These are phyloP conservation scores for Chiroxiphia lanceolata DNA, from an alignment of 2,797 vertebrate genomes.

Conservation along the genomic window DNA sequence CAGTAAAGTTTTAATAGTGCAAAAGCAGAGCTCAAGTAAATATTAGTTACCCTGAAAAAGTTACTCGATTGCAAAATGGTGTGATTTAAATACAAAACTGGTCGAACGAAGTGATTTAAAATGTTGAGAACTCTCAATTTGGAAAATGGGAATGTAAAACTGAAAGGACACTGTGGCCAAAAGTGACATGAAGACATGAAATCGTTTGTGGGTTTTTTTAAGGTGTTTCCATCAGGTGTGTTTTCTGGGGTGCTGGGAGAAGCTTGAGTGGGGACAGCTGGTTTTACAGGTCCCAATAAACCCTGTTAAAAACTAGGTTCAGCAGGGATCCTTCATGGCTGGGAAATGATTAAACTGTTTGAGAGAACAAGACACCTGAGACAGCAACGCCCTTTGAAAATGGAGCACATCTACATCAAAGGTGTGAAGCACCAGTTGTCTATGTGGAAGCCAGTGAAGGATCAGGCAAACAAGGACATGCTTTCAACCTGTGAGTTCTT, in stretches of 20 bases:
- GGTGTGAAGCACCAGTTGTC: rapidly evolving
- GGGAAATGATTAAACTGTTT: not conserved
- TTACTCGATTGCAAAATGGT: not conserved
- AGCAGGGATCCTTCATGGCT: not conserved
- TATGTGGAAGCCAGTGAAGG: not conserved
- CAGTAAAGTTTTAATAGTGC: not conserved
- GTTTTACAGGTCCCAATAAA: not conserved
- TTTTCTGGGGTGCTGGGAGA: not conserved
- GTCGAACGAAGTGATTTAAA: not conserved
- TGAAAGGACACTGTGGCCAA: not conserved
- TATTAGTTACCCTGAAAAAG: not conserved
- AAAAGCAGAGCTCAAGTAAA: not conserved
- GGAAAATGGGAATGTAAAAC: not conserved
- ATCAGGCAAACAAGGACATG: not conserved
- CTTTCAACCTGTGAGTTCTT: not conserved
- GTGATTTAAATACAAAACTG: not conserved
- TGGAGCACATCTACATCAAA: not conserved
- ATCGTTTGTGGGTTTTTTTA: not conserved
- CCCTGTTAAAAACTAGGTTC: not conserved
- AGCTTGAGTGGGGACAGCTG: not conserved
- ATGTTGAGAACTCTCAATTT: not conserved
- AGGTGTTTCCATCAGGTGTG: not conserved
- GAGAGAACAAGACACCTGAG: not conserved
- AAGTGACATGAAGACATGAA: not conserved
- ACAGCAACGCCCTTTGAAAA: not conserved